Evolutionary conservation across 1,140 invertebrate genomes (phyloP).

Genomic region (Drosophila murphyi): DNA sequence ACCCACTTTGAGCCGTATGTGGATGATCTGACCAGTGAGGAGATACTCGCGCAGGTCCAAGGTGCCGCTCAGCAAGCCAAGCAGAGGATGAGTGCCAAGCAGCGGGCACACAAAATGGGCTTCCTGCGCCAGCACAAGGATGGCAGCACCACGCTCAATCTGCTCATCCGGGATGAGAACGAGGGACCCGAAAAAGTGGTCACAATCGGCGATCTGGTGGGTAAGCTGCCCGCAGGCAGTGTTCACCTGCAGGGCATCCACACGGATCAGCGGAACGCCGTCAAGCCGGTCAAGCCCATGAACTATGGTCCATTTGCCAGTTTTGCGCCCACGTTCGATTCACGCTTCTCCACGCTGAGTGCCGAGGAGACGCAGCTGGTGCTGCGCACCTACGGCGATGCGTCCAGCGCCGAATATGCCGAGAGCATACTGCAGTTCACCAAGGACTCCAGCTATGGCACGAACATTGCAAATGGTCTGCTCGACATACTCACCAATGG

Average conservation of each 20-base stretch:
- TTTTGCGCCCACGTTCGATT: slow-evolving; percentile 97
- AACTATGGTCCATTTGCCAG: slow-evolving; percentile 98
- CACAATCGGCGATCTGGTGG: slow-evolving; percentile 91
- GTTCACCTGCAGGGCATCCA: slow-evolving; percentile 88
- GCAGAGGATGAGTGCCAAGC: slow-evolving; percentile 74
- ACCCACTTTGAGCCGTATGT: slow-evolving; percentile 91
- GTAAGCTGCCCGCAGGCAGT: slow-evolving; percentile 93
- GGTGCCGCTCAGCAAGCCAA: slow-evolving; percentile 77
- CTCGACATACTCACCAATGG: slow-evolving; percentile 93
- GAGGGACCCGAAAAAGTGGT: slow-evolving; percentile 92
- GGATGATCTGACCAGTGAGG: slow-evolving; percentile 92
- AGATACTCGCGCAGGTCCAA: slow-evolving; percentile 89
- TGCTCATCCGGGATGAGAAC: slow-evolving; percentile 89
- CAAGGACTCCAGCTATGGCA: slow-evolving; percentile 92
- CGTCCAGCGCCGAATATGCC: slow-evolving; percentile 94
- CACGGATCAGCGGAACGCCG: slow-evolving; percentile 94
- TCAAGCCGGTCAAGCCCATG: slow-evolving; percentile 95
- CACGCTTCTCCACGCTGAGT: slow-evolving; percentile 96
- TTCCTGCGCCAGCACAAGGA: slow-evolving; percentile 92
- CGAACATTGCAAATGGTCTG: slow-evolving; percentile 93
- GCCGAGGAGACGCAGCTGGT: slow-evolving; percentile 97
- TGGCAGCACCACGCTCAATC: slow-evolving; percentile 94
- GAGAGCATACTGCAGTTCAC: slow-evolving; percentile 93
- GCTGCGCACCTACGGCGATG: slow-evolving; percentile 94
- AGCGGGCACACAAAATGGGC: slow-evolving; percentile 89